phyloP scores from a whole-genome alignment of 2,797 vertebrate genomes.

The Bradypodion pumilum region DNA sequence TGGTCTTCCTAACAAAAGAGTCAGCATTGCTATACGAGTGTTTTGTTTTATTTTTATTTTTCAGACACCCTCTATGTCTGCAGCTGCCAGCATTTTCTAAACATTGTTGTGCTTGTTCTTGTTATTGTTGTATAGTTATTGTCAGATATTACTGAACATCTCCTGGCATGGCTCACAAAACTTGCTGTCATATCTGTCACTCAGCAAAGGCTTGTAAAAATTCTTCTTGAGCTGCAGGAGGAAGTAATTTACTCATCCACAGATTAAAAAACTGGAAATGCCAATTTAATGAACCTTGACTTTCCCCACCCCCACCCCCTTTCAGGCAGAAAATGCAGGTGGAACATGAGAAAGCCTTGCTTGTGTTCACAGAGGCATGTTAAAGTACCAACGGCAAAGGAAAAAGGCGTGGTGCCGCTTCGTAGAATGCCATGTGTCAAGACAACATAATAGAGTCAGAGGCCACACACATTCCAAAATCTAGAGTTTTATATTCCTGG shows the following conservation, averaged over 20 bases:
- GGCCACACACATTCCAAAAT: slow-evolving; percentile 28
- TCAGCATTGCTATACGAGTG: slow-evolving; percentile 12
- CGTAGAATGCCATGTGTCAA: slow-evolving; percentile 6
- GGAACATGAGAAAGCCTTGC: slow-evolving; percentile 26
- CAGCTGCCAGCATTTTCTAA: slow-evolving; percentile 20
- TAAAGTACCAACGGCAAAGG: slow-evolving; percentile 10
- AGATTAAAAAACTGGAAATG: slow-evolving; percentile 65
- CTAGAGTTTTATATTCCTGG: background rate
- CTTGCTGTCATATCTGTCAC: slow-evolving; percentile 56
- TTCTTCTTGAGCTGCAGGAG: slow-evolving; percentile 59
- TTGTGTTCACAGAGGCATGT: slow-evolving; percentile 20
- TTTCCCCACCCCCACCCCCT: slow-evolving; percentile 39
- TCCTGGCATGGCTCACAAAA: slow-evolving; percentile 60
- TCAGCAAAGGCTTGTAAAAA: slow-evolving; percentile 62
- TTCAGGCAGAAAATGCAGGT: slow-evolving; percentile 21
- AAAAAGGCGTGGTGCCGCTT: background rate
- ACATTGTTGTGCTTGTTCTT: slow-evolving; percentile 5
- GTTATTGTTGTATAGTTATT: slow-evolving; percentile 39
- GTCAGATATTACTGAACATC: slow-evolving; percentile 58
- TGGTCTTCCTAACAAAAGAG: slow-evolving; percentile 43
- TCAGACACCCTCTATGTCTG: slow-evolving; percentile 43
- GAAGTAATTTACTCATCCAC: slow-evolving; percentile 62
- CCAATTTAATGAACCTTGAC: slow-evolving; percentile 55
- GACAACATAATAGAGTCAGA: background rate
- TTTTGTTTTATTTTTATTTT: slow-evolving; percentile 29